Conservation (phyloP, 2,888 invertebrate species). For the Hartigia nigra region DNA sequence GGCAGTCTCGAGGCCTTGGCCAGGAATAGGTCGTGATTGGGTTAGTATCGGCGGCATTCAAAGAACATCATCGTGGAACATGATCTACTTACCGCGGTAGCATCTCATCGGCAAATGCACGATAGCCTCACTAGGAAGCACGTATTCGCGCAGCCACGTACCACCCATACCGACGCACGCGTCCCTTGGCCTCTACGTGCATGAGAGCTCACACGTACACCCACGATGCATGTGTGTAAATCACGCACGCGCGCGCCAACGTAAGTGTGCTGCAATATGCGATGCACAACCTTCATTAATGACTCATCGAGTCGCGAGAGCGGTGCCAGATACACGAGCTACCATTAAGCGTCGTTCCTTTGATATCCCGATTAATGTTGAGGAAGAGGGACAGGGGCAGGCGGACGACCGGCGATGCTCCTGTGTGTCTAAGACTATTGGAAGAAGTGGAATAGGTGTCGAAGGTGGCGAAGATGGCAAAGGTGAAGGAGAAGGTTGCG, state of each 20-base stretch:
- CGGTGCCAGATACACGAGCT: constrained; percentile 32
- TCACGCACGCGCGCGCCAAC: constrained; percentile 21
- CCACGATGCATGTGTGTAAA: constrained; percentile 17
- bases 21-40: constrained; percentile 38
- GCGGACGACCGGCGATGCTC: neutral
- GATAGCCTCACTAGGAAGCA: neutral
- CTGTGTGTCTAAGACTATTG: constrained; percentile 12
- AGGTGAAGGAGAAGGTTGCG: neutral
- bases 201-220: neutral
- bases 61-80: constrained; percentile 18
- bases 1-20: constrained; percentile 15
- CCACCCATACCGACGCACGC: constrained; percentile 30
- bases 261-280: constrained; percentile 40
- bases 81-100: constrained; percentile 40
- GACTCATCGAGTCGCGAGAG: constrained; percentile 41
- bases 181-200: constrained; percentile 12
- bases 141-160: constrained; percentile 12
- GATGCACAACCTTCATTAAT: constrained; percentile 49
- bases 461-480: constrained; percentile 9
- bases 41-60: constrained; percentile 19
- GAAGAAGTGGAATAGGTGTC: constrained; percentile 14
- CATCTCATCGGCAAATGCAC: constrained; percentile 8
- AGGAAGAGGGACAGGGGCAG: neutral
- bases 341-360: constrained; percentile 25
- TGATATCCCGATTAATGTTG: neutral